Conservation (phyloP, 2,113 vertebrate genomes). For the Hyla sarda region DNA sequence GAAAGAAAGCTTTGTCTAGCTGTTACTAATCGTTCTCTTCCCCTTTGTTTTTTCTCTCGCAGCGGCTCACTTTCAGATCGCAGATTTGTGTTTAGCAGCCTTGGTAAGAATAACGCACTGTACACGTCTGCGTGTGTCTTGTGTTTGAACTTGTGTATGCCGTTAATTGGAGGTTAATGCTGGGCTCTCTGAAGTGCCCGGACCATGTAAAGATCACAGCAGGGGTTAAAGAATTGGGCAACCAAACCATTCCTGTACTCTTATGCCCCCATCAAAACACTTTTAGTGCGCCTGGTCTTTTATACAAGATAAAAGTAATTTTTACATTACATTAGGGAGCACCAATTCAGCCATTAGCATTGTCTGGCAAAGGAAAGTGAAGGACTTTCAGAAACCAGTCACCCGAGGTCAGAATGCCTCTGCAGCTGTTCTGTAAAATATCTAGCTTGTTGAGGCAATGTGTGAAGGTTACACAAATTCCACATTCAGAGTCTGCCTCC, state of each 20-base stretch:
- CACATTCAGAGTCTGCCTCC: constrained; percentile 44
- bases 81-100: constrained; percentile 79
- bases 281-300: too few relatives aligned
- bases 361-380: background rate
- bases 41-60: constrained; percentile 68
- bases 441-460: constrained; percentile 54
- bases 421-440: constrained; percentile 47
- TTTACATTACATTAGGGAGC: background rate
- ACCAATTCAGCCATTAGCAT: background rate
- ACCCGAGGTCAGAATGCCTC: background rate
- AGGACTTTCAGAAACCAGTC: background rate
- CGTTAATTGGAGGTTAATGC: background rate
- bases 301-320: too few relatives aligned
- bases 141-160: background rate
- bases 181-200: background rate
- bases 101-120: constrained; percentile 76
- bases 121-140: constrained; percentile 27
- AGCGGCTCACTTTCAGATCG: constrained; percentile 85
- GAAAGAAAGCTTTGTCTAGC: constrained; percentile 28
- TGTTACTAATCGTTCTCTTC: background rate
- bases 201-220: background rate
- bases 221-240: too few relatives aligned
- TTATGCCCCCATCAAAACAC: too few relatives aligned
- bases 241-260: too few relatives aligned
- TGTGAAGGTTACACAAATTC: constrained; percentile 47